These are phyloP conservation scores for Xylota sylvarum DNA, from an alignment of 2,888 invertebrate species.

Conservation along the genomic window DNA sequence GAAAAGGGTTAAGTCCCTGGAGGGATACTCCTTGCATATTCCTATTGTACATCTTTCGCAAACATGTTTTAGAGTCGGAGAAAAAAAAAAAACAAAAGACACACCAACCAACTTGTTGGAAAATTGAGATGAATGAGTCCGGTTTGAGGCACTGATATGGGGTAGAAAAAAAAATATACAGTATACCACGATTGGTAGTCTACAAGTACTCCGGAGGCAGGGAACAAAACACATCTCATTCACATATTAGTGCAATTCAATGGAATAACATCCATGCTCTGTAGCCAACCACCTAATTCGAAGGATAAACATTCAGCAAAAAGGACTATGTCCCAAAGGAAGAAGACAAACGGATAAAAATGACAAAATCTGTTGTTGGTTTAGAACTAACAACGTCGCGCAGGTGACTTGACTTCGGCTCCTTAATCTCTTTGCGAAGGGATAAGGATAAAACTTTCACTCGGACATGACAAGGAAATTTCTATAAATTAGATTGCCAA, in stretches of 20 bases:
- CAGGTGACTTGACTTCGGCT: slow-evolving; percentile 60
- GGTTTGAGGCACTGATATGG: not conserved
- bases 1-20: slow-evolving; percentile 62
- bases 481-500: slow-evolving; percentile 72
- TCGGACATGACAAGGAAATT: slow-evolving; percentile 51
- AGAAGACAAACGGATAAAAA: slow-evolving; percentile 52
- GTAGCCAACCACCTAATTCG: slow-evolving; percentile 49
- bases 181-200: slow-evolving; percentile 19
- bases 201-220: slow-evolving; percentile 29
- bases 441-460: slow-evolving; percentile 65
- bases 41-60: slow-evolving; percentile 42
- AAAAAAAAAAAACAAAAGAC: not conserved
- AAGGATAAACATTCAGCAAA: slow-evolving; percentile 56
- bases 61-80: slow-evolving; percentile 42
- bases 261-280: slow-evolving; percentile 34
- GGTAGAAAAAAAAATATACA: not conserved
- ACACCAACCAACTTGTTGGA: slow-evolving; percentile 14
- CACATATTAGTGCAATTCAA: slow-evolving; percentile 41
- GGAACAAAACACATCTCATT: slow-evolving; percentile 39
- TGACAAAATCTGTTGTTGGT: slow-evolving; percentile 40
- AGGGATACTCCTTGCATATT: slow-evolving; percentile 53
- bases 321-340: slow-evolving; percentile 48
- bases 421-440: slow-evolving; percentile 67
- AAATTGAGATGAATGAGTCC: slow-evolving; percentile 71
- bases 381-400: slow-evolving; percentile 40